Conservation (phyloP, 35 echinoderm and acorn worm species). For the Apostichopus japonicus region DNA sequence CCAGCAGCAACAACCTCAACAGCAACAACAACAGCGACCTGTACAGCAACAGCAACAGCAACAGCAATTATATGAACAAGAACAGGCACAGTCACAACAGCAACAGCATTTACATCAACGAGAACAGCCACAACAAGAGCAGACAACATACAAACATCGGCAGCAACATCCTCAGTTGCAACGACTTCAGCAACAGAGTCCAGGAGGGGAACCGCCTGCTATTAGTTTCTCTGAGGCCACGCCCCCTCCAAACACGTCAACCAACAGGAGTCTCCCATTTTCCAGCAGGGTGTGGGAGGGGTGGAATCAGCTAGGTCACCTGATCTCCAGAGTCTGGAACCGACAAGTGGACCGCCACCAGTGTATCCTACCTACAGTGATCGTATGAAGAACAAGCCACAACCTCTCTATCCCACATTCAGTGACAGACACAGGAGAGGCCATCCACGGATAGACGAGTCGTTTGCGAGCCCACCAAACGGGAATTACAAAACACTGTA, state of each 20-base stretch:
- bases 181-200: background rate
- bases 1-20: background rate
- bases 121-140: conserved; percentile 4
- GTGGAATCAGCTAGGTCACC: conserved; percentile 6
- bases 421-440: conserved; percentile 91
- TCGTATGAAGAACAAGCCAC: conserved; percentile 54
- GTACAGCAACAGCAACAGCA: background rate
- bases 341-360: conserved; percentile 35
- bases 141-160: background rate
- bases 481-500: conserved; percentile 88
- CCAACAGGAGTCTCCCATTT: conserved; percentile 25
- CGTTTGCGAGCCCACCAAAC: conserved; percentile 43
- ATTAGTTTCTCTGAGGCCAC: conserved; percentile 50
- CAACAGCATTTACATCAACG: background rate
- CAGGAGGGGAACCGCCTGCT: background rate
- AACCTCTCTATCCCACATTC: conserved; percentile 93
- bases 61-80: background rate
- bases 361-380: conserved; percentile 70
- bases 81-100: background rate
- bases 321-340: conserved; percentile 13
- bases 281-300: conserved; percentile 21
- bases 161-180: conserved; percentile 31
- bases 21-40: background rate
- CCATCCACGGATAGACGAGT: conserved; percentile 48
- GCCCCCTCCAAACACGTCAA: conserved; percentile 45